Conservation (phyloP, 2,888 invertebrate genomes). For the Frankliniella fusca region DNA sequence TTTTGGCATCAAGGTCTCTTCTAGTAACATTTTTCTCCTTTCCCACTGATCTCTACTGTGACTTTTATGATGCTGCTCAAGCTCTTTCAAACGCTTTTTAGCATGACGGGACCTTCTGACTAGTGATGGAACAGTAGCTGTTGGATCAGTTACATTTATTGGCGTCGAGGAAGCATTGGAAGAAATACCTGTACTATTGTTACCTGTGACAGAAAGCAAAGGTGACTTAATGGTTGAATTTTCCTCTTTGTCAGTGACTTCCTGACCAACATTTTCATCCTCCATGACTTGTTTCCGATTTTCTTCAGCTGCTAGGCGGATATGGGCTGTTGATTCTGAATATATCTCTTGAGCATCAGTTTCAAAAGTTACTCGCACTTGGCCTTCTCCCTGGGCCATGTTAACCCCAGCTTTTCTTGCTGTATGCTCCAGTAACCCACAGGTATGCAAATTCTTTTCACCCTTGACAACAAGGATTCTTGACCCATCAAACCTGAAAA, state of each 20-base stretch:
- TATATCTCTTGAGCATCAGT: slow-evolving; percentile 52
- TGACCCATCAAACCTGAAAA: slow-evolving; percentile 58
- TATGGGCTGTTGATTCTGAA: slow-evolving; percentile 39
- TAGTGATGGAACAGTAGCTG: neutral
- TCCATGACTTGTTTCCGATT: slow-evolving; percentile 30
- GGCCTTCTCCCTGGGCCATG: slow-evolving; percentile 56
- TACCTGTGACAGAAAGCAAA: neutral
- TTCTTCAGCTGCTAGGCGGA: slow-evolving; percentile 30
- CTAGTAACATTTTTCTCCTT: neutral
- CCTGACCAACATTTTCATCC: slow-evolving; percentile 35
- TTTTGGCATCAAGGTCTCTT: neutral
- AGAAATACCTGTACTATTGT: neutral
- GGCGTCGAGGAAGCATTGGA: neutral
- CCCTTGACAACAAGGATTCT: slow-evolving; percentile 77
- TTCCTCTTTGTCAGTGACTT: slow-evolving; percentile 37
- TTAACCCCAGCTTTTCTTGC: slow-evolving; percentile 60
- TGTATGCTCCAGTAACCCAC: slow-evolving; percentile 69
- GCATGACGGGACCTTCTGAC: neutral
- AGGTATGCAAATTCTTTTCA: slow-evolving; percentile 69
- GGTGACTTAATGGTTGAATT: slow-evolving; percentile 36
- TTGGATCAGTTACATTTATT: neutral
- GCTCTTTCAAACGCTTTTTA: neutral
- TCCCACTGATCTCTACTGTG: neutral
- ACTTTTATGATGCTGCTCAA: neutral
- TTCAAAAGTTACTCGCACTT: slow-evolving; percentile 58